Evolutionary conservation across 2,888 invertebrate species (phyloP).

Genomic region (Hymenopus coronatus): DNA sequence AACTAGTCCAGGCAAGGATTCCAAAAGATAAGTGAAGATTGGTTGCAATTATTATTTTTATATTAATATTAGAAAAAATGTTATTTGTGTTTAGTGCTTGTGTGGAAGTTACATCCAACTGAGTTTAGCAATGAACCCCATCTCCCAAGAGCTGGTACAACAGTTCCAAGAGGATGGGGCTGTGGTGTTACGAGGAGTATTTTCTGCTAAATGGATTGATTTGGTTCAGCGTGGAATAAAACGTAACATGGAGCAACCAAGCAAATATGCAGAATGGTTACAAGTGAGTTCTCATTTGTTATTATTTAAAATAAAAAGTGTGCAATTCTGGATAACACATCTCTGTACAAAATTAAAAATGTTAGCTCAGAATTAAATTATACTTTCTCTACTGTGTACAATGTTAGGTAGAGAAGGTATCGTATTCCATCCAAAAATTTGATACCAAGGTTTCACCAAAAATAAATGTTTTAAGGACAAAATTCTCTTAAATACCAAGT

Average conservation of each 20-base stretch:
- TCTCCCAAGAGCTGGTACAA: neutral
- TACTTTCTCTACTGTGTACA: no score
- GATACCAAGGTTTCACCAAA: no score
- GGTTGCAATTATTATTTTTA: no score
- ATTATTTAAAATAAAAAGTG: neutral
- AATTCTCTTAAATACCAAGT: no score
- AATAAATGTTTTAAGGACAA: no score
- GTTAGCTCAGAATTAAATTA: neutral
- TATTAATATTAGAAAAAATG: no score
- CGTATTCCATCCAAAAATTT: no score
- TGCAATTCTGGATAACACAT: constrained; percentile 14
- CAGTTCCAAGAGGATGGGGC: constrained; percentile 38
- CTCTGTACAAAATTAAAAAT: neutral
- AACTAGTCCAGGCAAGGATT: no score
- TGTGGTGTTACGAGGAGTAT: constrained; percentile 38
- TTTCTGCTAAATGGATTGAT: constrained; percentile 38
- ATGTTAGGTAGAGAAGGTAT: no score
- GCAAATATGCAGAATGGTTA: constrained; percentile 37
- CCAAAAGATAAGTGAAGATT: no score
- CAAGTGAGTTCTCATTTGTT: neutral
- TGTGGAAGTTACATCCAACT: no score
- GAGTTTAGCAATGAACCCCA: neutral
- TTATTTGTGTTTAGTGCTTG: no score
- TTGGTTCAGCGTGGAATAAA: constrained; percentile 38
- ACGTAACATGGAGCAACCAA: constrained; percentile 37